phyloP scores from a whole-genome alignment of 2,797 vertebrate genomes.

The Gymnoscopelus microlampas region DNA sequence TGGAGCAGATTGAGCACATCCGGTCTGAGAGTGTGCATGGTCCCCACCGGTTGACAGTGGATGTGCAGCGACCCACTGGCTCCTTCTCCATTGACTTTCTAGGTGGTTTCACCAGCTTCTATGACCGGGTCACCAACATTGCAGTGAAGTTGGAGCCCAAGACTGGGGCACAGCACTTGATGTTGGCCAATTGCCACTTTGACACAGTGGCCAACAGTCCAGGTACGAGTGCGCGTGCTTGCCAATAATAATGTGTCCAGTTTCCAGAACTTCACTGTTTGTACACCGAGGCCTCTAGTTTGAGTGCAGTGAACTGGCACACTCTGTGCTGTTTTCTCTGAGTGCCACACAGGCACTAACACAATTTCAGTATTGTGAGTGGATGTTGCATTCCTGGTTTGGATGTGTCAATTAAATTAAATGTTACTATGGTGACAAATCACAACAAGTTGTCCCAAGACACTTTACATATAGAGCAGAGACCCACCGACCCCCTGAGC shows the following conservation, averaged over 20 bases:
- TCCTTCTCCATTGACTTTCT: conserved; percentile 96
- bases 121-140: conserved; percentile 94
- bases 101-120: conserved; percentile 96
- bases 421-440: too few species aligned
- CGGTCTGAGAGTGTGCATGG: conserved; percentile 72
- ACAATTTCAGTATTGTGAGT: too few species aligned
- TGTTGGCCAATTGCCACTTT: conserved; percentile 97
- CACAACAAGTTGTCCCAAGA: too few species aligned
- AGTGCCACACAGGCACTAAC: too few species aligned
- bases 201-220: conserved; percentile 95
- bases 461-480: too few species aligned
- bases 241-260: neutral
- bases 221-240: conserved; percentile 73
- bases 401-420: too few species aligned
- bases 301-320: too few species aligned
- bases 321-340: too few species aligned
- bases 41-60: conserved; percentile 85
- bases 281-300: neutral
- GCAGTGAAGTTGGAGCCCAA: conserved; percentile 91
- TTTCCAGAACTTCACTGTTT: neutral
- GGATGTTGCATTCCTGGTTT: too few species aligned
- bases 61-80: conserved; percentile 91
- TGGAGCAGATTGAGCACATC: conserved; percentile 88
- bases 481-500: too few species aligned
- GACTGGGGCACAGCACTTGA: conserved; percentile 86